A percentile compares a stretch with the other conserved stretches of the same genome.
Evolutionary conservation across 2,113 vertebrate species (phyloP).

Genomic region (Misgurnus mizolepis): DNA sequence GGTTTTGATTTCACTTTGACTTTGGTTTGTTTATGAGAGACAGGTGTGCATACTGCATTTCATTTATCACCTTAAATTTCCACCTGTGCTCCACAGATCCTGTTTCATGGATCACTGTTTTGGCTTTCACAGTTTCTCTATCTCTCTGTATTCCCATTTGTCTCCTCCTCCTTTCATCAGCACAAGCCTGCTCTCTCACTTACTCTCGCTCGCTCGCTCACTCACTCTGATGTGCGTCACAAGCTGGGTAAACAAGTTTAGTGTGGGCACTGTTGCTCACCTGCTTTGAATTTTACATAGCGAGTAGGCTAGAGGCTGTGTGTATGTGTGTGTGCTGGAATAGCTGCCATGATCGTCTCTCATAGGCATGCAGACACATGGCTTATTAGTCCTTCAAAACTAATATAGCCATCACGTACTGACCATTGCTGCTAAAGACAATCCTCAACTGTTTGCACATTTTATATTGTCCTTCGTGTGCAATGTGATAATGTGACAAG

Average conservation of each 20-base stretch:
- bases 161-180: constrained; percentile 17
- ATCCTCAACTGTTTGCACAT: constrained; percentile 11
- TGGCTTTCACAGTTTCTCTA: constrained; percentile 11
- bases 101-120: constrained; percentile 37
- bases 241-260: constrained; percentile 28
- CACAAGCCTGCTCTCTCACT: constrained; percentile 12
- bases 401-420: neutral
- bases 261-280: constrained; percentile 8
- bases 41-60: constrained; percentile 14
- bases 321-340: constrained; percentile 16
- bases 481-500: too few relatives aligned
- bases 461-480: neutral
- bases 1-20: neutral
- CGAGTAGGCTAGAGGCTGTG: constrained; percentile 2
- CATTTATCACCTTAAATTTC: constrained; percentile 21
- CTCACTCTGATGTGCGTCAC: constrained; percentile 33
- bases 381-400: constrained; percentile 32
- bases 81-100: constrained; percentile 27
- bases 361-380: constrained; percentile 18
- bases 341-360: constrained; percentile 26
- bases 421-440: constrained; percentile 13
- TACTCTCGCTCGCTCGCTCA: neutral
- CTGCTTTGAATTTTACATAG: constrained; percentile 34
- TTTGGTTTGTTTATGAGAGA: neutral
- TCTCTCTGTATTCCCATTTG: constrained; percentile 30